Conservation (phyloP, 2,113 vertebrate species). For the Cynopterus brachyotis region DNA sequence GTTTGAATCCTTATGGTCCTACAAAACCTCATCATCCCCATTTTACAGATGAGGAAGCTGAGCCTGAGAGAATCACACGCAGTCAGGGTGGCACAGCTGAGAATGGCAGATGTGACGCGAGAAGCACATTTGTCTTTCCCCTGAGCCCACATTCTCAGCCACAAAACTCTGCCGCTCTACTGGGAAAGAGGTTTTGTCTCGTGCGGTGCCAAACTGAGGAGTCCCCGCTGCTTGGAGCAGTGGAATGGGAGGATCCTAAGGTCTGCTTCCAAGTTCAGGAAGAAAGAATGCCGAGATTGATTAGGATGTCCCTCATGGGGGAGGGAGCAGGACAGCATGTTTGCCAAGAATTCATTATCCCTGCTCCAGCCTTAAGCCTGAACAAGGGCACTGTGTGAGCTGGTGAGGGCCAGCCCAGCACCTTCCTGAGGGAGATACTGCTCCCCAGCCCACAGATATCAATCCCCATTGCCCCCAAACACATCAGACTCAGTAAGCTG, state of each 20-base stretch:
- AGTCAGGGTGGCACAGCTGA: neutral
- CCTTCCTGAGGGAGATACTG: neutral
- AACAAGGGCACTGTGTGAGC: neutral
- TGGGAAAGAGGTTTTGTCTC: neutral
- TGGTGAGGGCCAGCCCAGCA: neutral
- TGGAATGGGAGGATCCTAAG: neutral
- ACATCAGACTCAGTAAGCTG: neutral
- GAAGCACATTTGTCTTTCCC: neutral
- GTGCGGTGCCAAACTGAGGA: too few species aligned
- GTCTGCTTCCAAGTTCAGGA: neutral
- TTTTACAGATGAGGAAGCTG: neutral
- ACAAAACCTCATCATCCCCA: neutral
- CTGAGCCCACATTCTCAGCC: neutral
- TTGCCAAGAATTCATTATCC: neutral
- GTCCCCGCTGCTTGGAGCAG: neutral
- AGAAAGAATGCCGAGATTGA: neutral
- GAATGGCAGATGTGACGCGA: neutral
- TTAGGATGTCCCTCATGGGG: neutral
- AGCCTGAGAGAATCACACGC: neutral
- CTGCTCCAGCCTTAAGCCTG: neutral
- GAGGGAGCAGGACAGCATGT: accelerated
- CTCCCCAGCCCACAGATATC: accelerated
- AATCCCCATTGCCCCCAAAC: neutral
- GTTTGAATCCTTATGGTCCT: neutral
- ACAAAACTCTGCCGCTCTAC: neutral